Conservation (phyloP, 1,140 invertebrate species). For the Cydia splendana region DNA sequence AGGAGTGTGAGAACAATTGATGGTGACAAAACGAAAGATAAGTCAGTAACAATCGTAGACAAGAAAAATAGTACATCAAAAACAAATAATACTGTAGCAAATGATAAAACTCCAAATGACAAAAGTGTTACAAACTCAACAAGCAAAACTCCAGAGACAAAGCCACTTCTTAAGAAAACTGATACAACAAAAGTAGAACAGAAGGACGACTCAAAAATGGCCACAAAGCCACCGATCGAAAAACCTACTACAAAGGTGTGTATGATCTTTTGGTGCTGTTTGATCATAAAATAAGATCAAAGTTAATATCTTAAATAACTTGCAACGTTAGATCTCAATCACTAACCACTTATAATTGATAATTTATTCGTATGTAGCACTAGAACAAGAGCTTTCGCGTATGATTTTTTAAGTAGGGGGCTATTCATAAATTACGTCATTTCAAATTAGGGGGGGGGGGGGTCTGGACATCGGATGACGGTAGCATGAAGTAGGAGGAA, state of each 20-base stretch:
- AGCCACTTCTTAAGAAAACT: slow-evolving; percentile 37
- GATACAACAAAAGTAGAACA: slow-evolving; percentile 36
- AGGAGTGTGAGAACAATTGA: slow-evolving; percentile 69
- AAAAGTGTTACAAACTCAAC: slow-evolving; percentile 45
- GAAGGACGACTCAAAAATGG: slow-evolving; percentile 58
- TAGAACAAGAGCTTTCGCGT: neutral
- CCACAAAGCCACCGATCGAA: slow-evolving; percentile 71
- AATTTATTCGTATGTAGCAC: neutral
- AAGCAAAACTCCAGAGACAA: slow-evolving; percentile 49
- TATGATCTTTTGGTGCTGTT: slow-evolving; percentile 18
- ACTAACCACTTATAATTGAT: neutral
- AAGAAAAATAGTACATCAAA: slow-evolving; percentile 60
- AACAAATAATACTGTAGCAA: slow-evolving; percentile 48
- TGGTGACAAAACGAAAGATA: slow-evolving; percentile 68
- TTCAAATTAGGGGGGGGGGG: no score
- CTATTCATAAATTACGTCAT: no score
- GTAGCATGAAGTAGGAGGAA: no score
- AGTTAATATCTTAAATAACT: neutral
- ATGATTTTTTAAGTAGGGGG: neutral
- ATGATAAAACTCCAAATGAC: slow-evolving; percentile 53
- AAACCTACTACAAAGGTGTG: slow-evolving; percentile 68
- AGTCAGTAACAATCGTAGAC: slow-evolving; percentile 68
- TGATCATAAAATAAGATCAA: neutral
- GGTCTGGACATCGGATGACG: no score
- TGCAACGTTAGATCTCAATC: neutral